Evolutionary conservation across 2,888 invertebrate genomes (phyloP).

Genomic region (Drosophila rellima): DNA sequence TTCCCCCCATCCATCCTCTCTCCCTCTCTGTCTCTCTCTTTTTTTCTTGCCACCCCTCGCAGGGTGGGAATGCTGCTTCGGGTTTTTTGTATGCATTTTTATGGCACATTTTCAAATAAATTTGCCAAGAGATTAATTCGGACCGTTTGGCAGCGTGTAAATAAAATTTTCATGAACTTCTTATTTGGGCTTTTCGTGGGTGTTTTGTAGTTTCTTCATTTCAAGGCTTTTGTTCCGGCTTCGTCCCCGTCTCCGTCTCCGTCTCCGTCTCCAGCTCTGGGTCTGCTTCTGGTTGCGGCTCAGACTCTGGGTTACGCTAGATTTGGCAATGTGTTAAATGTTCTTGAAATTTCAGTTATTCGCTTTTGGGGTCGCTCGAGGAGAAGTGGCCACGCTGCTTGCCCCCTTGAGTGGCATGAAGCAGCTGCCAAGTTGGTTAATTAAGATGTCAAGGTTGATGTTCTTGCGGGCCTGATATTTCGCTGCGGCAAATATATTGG

Average conservation of each 20-base stretch:
- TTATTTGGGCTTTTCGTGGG: constrained; percentile 51
- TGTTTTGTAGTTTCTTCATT: constrained; percentile 33
- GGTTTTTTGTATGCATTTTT: constrained; percentile 74
- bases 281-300: constrained; percentile 16
- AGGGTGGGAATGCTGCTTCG: constrained; percentile 52
- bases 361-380: constrained; percentile 33
- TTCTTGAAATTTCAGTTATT: constrained; percentile 73
- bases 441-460: constrained; percentile 75
- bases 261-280: neutral
- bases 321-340: constrained; percentile 80
- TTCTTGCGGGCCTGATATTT: constrained; percentile 23
- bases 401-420: constrained; percentile 70
- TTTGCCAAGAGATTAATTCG: constrained; percentile 81
- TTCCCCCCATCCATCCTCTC: neutral
- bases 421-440: constrained; percentile 71
- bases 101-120: constrained; percentile 81
- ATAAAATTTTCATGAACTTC: constrained; percentile 81
- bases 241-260: neutral
- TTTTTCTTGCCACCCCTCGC: constrained; percentile 7
- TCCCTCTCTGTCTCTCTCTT: too few relatives aligned
- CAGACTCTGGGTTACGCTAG: constrained; percentile 68
- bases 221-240: constrained; percentile 15
- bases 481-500: neutral
- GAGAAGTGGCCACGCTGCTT: constrained; percentile 51
- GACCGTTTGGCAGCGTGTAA: constrained; percentile 80